Evolutionary conservation across 2,888 invertebrate species (phyloP), one percentile per base, ranked within the genome.

Genomic region (Rhyacophila evoluta): DNA sequence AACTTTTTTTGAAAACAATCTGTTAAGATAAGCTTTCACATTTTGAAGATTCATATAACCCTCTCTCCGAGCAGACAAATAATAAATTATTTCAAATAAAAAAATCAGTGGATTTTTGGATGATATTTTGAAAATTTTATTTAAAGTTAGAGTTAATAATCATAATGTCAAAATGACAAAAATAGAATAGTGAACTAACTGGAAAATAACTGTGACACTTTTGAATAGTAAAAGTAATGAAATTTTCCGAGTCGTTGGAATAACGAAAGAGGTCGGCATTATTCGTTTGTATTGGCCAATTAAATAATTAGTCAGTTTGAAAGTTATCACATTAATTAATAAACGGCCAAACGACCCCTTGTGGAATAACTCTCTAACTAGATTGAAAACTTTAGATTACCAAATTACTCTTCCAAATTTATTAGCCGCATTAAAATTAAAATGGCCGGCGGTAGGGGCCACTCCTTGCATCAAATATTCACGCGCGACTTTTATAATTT

Each of bases 291-390:
- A 76, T 76, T 69, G 71, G 75, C 79, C 79, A 79, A 72, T 79
- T 68, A 74, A 70, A 77, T 77, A 79, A 79, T 79, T 76, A 77
- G 77, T 74, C 19, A 28, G 19, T 75, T 73, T 71, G 67, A 72
- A 79, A 79, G 74, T 79, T 79, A 79, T 79, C 79, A 72, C 79
- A 79, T 79, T 77, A 79, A 79, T 79, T 76, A 79, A 79, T 79
- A 79, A 79, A 71, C 74, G 79, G 12, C 76, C 79, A 41, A 70
- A 27, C 79, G 76, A 77, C 76, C 74, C 71, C 25, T 39, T 28
- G 33, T 69, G 73, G 72, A 67, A 67, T 33, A 73, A 69, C 38
- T 76, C 76, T 37, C 70, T 76, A 79, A 79, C 70, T 74, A 70
- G 74, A 79, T 79, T 76, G 76, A 73, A 73, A 77, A 79, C 79